Evolutionary conservation across 2,797 vertebrate species (phyloP), one percentile per base, ranked within the genome.

Genomic region (Galago senegalensis): DNA sequence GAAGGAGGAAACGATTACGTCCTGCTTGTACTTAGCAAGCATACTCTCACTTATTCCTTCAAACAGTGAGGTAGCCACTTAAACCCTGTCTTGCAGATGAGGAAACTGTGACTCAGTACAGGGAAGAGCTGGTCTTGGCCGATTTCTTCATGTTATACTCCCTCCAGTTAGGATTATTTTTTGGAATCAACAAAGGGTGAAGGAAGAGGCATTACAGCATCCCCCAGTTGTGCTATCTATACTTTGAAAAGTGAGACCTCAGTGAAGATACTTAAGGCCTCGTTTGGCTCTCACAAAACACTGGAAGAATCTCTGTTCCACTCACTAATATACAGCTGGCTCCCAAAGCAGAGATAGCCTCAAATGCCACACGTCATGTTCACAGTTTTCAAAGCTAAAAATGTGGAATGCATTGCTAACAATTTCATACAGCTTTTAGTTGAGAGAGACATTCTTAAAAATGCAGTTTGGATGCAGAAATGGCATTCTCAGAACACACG

Each of bases 381-480:
- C 84, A 34, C 34, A 75, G 43, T 67, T 91, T 94, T 79, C 69
- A 95, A 92, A 96, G 75, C 29, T 67, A 87, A 69, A 73, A 63
- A 81, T 34, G 11, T 69, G 67, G 84, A 91, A 88, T 20, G 4
- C n/a, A 9, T 83, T 90, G 91, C 93, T 83, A 92, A 93, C 34
- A 94, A 87, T 61, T 91, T 92, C 83, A 72, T 40, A 80, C 61
- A 81, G 75, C n/a, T 95, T 92, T 53, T 56, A 93, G 61, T 79
- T 90, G 37, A 96, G n/a, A 87, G 49, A 83, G 61, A 63, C 67
- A 79, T 81, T 92, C 69, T 86, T 92, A 83, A 67, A 93, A 85
- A 84, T 84, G 40, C 83, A 60, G 87, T 86, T 63, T 93, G 70
- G 83, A 89, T 49, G 11, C 58, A 91, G 70, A 93, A 95, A 83